phyloP scores from a whole-genome alignment of 2,797 vertebrate species.

The Siniperca obscura region DNA sequence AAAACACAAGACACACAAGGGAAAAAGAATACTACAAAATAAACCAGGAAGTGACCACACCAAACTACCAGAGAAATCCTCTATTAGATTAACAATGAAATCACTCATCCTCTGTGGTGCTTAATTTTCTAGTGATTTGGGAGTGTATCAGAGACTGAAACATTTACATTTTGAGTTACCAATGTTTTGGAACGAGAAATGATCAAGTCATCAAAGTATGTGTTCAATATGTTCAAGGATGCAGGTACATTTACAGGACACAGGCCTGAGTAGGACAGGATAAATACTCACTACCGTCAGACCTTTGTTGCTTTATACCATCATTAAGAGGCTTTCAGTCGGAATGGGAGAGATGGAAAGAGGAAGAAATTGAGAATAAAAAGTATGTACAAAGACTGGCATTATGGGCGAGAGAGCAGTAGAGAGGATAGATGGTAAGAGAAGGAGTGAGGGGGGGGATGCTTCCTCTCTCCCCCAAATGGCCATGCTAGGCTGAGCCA shows the following conservation, averaged over 20 bases:
- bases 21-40: no score
- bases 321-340: constrained; percentile 64
- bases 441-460: constrained; percentile 18
- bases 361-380: constrained; percentile 28
- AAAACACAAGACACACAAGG: no score
- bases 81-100: no score
- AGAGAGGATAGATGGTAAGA: constrained; percentile 47
- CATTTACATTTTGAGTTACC: background rate
- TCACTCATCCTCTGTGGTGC: background rate
- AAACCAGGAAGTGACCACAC: no score
- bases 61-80: no score
- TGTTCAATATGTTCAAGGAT: constrained; percentile 30
- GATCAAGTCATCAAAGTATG: constrained; percentile 4
- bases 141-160: background rate
- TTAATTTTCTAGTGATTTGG: background rate
- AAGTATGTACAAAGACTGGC: constrained; percentile 32
- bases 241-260: constrained; percentile 10
- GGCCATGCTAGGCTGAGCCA: constrained; percentile 73
- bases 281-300: constrained; percentile 21
- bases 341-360: constrained; percentile 24
- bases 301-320: constrained; percentile 41
- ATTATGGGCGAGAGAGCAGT: constrained; percentile 39
- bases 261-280: background rate
- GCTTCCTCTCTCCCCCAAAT: constrained; percentile 59
- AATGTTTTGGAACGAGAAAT: background rate